Evolutionary conservation across 1,140 invertebrate species (phyloP).

Genomic region (Microvelia longipes): DNA sequence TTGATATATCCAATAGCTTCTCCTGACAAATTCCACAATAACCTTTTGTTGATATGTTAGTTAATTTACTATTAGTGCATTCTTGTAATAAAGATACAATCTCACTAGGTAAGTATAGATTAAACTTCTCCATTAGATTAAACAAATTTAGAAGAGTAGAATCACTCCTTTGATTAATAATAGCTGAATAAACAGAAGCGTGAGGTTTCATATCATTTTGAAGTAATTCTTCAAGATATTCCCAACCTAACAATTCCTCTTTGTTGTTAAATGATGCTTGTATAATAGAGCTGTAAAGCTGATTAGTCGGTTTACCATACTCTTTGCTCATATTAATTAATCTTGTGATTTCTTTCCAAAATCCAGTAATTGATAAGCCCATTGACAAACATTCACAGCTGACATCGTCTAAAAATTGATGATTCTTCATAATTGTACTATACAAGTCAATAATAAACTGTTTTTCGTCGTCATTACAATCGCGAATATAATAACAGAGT

Average conservation of each 20-base stretch:
- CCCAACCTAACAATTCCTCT: constrained; percentile 36
- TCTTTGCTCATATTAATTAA: constrained; percentile 41
- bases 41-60: constrained; percentile 33
- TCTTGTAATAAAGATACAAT: not conserved
- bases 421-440: constrained; percentile 33
- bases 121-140: not conserved
- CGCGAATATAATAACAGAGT: constrained; percentile 30
- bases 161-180: constrained; percentile 15
- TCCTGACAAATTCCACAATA: constrained; percentile 40
- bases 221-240: constrained; percentile 34
- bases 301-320: constrained; percentile 25
- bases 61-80: not conserved
- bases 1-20: constrained; percentile 32
- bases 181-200: constrained; percentile 10
- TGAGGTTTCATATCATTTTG: constrained; percentile 14
- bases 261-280: constrained; percentile 37
- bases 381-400: constrained; percentile 40
- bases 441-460: constrained; percentile 33
- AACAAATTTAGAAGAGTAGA: not conserved
- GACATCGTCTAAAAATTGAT: constrained; percentile 37
- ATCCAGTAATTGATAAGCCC: constrained; percentile 41
- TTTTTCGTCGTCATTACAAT: constrained; percentile 33
- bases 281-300: constrained; percentile 33
- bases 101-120: not conserved
- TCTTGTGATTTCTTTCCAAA: constrained; percentile 42